phyloP scores from a whole-genome alignment of 2,113 vertebrate species.

The Mixornis gularis region DNA sequence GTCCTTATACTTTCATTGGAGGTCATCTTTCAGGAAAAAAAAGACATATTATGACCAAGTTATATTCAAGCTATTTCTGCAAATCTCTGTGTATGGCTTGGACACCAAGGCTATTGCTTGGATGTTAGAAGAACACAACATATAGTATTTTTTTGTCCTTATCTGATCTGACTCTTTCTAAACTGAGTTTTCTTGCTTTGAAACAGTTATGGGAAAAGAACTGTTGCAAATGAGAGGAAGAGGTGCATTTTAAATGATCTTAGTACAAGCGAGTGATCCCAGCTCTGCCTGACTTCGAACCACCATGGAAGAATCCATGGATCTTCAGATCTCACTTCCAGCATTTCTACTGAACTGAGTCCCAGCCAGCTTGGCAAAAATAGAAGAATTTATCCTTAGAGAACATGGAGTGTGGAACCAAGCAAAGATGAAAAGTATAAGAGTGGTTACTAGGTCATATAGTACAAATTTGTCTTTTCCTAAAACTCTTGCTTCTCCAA shows the following conservation, averaged over 20 bases:
- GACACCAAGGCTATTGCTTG: not conserved
- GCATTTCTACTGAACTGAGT: not conserved
- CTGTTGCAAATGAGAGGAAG: not conserved
- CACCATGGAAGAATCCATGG: not conserved
- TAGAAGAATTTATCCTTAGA: not conserved
- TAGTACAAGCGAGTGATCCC: not conserved
- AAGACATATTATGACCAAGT: conserved; percentile 33
- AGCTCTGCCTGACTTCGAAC: not conserved
- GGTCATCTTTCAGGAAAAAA: conserved; percentile 61
- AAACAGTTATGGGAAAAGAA: not conserved
- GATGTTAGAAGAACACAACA: not conserved
- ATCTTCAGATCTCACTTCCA: not conserved
- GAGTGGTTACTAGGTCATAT: not conserved
- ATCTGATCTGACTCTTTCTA: not conserved
- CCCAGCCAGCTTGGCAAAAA: not conserved
- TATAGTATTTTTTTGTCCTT: not conserved
- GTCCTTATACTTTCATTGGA: conserved; percentile 64
- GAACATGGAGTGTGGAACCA: not conserved
- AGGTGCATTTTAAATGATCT: not conserved
- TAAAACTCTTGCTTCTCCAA: not conserved
- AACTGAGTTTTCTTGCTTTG: not conserved
- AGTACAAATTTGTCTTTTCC: not conserved
- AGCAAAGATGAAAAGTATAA: not conserved
- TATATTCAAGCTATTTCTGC: conserved; percentile 20
- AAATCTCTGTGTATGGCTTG: not conserved